Base-by-base conservation (phyloP, 2,113 vertebrate species). In the western clawed frog (Xenopus tropicalis) region DNA sequence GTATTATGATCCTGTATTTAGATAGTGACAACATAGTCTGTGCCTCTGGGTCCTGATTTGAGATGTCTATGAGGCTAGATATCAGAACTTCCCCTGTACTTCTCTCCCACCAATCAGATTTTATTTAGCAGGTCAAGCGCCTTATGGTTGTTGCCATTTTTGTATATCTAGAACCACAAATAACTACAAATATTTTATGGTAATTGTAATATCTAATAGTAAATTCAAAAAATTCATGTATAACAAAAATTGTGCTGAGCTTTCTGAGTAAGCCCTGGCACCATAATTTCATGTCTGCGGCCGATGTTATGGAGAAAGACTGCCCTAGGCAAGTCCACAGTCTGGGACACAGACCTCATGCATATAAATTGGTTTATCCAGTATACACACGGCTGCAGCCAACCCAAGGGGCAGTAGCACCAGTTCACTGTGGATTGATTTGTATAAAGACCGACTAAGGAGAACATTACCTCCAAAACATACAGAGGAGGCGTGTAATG, bases 341-440 rank as follows among this genome's bases (percentile, higher is more conserved):
- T 54, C 52, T 54, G 52, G 52, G 52, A 54, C 52, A 54, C 52
- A 54, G 52, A 54, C 52, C 52, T 54, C 52, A 54, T 54, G n/a
- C 52, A 54, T 54, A 54, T 54, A 54, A 54, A 54, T 54, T 54
- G 52, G 52, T 54, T 54, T 54, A 54, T 54, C 52, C 19, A 54
- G 16, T 17, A 17, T 54, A 54, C 52, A 54, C 19, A 17, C 14
- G 14, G 52, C 52, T 54, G 19, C 16, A 54, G 16, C n/a, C 52
- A 5, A 54, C 16, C 52, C 19, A 54, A 54, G 52, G 51, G 29
- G 61, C 63, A 66, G 21, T 58, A 5, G 48, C 24, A 6, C 1
- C 2, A 66, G 76, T 58, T 59, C 19, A 54, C 52, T 54, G 52
- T 54, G 19, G 19, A 54, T 17, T 48, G 4, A 54, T 17, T 37